Evolutionary conservation across 2,888 invertebrate species (phyloP), one percentile per base, ranked within the genome.

Genomic region (Agrotis ipsilon): DNA sequence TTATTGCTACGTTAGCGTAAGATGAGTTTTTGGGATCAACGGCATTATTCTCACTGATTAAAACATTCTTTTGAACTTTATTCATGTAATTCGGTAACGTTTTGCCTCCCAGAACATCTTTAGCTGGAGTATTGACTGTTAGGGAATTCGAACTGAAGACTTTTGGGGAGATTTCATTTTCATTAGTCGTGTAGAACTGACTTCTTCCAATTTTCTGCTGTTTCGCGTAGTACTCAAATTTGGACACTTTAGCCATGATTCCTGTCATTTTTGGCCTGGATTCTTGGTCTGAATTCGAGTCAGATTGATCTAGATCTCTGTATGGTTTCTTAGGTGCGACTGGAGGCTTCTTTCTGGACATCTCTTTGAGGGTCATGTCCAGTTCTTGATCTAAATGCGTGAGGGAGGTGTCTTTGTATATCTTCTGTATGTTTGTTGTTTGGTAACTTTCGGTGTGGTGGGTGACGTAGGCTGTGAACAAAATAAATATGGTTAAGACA

Each of bases 111-210:
- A 98, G 92, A 0, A 98, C 98, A 83, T 98, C 98, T 91, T 97
- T 98, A 0, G 98, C 98, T 0, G 98, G 98, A 6, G 98, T 98
- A 82, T 98, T 98, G 0, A 98, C 98, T 0, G 98, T 98, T 13
- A 98, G 92, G 11, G 97, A 97, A 87, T 98, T 98, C 0, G 98
- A 97, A 27, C 98, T 97, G 84, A 98, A 98, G 0, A 98, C 98
- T 94, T 98, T 98, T 0, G 98, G 98, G 0, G 98, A 96, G 39
- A 96, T 96, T 82, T 96, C 96, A 2, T 93, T 92, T 75, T 95
- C 95, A 66, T 92, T 92, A 57, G 90, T 88, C 52, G 94, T 96
- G 83, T 93, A 96, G 48, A 96, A 96, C 46, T 96, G 96, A 69
- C 94, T 95, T 57, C 94, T 74, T 0, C 96, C 94, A 0, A 95